Evolutionary conservation across 2,797 vertebrate species (phyloP), one percentile per base, ranked within the genome.

Genomic region (Masticophis lateralis): DNA sequence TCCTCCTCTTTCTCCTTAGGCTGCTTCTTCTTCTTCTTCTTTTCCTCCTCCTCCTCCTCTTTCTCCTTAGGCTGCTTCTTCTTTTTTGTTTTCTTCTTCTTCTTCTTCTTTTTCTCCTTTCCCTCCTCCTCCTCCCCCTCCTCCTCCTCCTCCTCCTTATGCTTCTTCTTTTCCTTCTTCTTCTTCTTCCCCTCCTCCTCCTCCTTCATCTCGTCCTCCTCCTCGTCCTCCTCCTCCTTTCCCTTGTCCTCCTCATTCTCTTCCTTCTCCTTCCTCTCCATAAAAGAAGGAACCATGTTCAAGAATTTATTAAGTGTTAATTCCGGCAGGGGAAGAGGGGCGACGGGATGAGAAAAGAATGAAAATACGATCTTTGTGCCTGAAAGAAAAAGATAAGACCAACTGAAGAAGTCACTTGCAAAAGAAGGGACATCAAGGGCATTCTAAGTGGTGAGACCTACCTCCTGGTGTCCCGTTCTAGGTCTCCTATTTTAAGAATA

Each of bases 341-440:
- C n/a, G 2, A 1, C 0, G 25, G 2, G 5, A 13, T 0, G 16
- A 37, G 9, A 20, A 25, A 47, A 11, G 74, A 47, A 47, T 47
- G 74, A 47, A 83, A 83, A 47, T 25, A 47, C 0, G 4, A 83
- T 25, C 74, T 83, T 47, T 11, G 37, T 11, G 20, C 20, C 37
- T 25, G 37, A 83, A 83, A 83, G 20, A 47, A 83, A 83, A 83
- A 22, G 1, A 25, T 4, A 47, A 83, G 10, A 4, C 20, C 74
- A 47, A 10, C 4, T 79, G 8, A 43, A 28, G 2, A 43, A 9
- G 18, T 18, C 22, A 18, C 18, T 37, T 20, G 37, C 18, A 10
- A 79, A 43, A 20, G 9, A 79, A 79, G 8, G 8, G 1, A 4
- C 37, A 79, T 43, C 66, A 3, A 69, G 0, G n/a, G 18, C 8